phyloP scores from a whole-genome alignment of 1,140 invertebrate genomes.

The Neuroterus valhalla region DNA sequence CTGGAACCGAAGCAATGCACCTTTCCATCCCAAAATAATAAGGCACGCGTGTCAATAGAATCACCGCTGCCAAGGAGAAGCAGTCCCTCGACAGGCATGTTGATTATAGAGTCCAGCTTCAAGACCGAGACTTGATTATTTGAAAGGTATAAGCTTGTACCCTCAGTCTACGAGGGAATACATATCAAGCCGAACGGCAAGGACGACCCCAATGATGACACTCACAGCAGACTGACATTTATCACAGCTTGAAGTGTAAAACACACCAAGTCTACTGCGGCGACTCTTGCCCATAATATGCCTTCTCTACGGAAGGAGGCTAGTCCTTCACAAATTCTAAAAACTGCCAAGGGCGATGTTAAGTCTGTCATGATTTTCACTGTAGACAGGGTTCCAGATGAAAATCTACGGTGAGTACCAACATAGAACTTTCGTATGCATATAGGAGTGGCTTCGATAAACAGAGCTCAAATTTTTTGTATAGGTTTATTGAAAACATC shows the following conservation, averaged over 20 bases:
- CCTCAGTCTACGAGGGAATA: constrained; percentile 59
- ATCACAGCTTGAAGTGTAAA: constrained; percentile 66
- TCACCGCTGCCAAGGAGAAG: constrained; percentile 50
- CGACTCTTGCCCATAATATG: constrained; percentile 64
- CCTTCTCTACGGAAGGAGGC: constrained; percentile 50
- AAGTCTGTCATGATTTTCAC: constrained; percentile 69
- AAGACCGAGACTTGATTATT: constrained; percentile 66
- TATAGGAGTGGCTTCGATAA: neutral
- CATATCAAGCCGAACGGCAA: constrained; percentile 53
- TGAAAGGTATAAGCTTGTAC: constrained; percentile 62
- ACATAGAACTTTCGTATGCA: constrained; percentile 68
- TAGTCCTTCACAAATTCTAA: constrained; percentile 52
- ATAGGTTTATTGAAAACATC: constrained; percentile 55
- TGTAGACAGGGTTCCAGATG: no score
- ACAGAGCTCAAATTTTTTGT: neutral
- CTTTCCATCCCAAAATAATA: constrained; percentile 55
- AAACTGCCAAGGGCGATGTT: constrained; percentile 49
- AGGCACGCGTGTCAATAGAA: constrained; percentile 51
- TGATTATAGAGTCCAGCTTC: constrained; percentile 64
- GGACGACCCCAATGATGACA: constrained; percentile 56
- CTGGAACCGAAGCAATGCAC: constrained; percentile 51
- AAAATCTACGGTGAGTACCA: constrained; percentile 58
- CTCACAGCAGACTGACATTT: constrained; percentile 68
- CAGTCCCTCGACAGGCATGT: constrained; percentile 64
- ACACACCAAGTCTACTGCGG: constrained; percentile 61